Percentiles rank a stretch among this genome's conserved stretches.
These are phyloP conservation scores for Arctia plantaginis DNA, from an alignment of 2,888 invertebrate species.

Conservation along the genomic window DNA sequence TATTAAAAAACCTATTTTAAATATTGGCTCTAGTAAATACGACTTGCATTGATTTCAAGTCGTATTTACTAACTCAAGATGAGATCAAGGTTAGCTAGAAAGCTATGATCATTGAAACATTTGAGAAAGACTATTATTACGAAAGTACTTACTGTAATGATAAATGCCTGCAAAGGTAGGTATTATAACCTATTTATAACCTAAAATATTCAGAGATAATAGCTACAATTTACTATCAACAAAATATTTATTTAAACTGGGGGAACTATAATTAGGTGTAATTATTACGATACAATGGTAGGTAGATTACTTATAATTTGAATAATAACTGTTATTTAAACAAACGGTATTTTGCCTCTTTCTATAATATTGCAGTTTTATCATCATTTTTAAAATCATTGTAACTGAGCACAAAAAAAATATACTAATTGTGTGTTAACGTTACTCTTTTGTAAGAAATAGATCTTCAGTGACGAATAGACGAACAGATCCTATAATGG, in stretches of 20 bases:
- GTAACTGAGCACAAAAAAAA: not conserved
- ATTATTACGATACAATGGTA: not conserved
- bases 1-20: too few relatives aligned
- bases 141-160: not conserved
- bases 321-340: not conserved
- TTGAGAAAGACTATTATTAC: constrained; percentile 3
- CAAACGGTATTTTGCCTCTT: not conserved
- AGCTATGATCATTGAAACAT: not conserved
- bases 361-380: not conserved
- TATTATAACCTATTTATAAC: not conserved
- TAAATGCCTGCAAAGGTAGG: not conserved
- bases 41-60: too few relatives aligned
- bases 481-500: not conserved
- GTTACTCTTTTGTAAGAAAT: not conserved
- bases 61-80: not conserved
- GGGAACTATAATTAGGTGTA: not conserved
- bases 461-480: not conserved
- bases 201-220: constrained; percentile 1
- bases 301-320: not conserved
- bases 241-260: constrained; percentile 39
- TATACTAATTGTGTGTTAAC: not conserved
- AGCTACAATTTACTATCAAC: constrained; percentile 12
- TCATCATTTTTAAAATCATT: not conserved
- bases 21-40: too few relatives aligned
- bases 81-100: not conserved